Evolutionary conservation across 2,797 vertebrate species (phyloP), one percentile per base, ranked within the genome.

Genomic region (Macrochelys suwanniensis): DNA sequence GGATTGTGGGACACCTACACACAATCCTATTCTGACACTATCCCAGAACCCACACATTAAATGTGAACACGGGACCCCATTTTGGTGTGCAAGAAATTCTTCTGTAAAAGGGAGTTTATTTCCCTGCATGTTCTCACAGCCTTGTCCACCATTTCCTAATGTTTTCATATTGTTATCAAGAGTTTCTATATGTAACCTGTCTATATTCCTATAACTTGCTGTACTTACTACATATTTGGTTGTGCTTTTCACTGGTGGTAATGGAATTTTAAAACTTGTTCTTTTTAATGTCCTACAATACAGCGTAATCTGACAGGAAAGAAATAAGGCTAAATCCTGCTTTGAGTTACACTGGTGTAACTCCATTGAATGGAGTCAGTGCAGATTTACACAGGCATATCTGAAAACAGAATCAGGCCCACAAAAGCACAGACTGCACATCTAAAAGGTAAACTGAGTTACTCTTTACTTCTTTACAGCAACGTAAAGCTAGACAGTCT

Each of bases 361-460:
- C 11, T 53, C 4, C n/a, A 7, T 23, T 1, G 3, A 74, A 13
- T 19, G 33, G 23, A 57, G 33, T 59, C 49, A 51, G 4, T 57
- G 47, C 21, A 90, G n/a, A 80, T 53, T 82, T 49, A 5, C 7
- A 2, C 0, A 57, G 45, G 37, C 90, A 91, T 7, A 71, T 26
- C 68, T 65, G 87, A 87, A 76, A 79, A 15, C 53, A 87, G 21
- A 83, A 51, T 49, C 23, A 80, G 57, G 57, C 87, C 77, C 59
- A 17, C 45, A 51, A 71, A 93, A 92, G 82, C 8, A 80, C 79
- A 89, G 37, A 53, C 12, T 37, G 31, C 12, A 76, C 84, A 76
- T 84, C n/a, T 26, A 26, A 94, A 93, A 82, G 49, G 68, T 9
- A 68, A 91, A 87, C 56, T 71, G 91, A 93, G 19, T 80, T 17